Evolutionary conservation across 2,113 vertebrate genomes (phyloP).

Genomic region (Tor tambroides): DNA sequence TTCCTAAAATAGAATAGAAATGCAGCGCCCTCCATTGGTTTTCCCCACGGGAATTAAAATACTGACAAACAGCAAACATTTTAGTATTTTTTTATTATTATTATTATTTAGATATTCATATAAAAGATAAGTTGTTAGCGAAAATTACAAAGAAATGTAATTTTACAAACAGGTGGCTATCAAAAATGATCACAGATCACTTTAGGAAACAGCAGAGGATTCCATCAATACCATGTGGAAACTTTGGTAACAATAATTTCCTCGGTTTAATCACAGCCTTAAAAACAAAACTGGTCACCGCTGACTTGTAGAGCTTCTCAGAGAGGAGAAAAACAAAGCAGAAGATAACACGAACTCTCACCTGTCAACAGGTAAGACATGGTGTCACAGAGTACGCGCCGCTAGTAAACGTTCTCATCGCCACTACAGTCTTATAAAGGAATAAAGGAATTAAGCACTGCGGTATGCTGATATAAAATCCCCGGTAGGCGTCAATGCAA

Average conservation of each 20-base stretch:
- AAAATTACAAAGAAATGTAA: not conserved
- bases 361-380: not conserved
- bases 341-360: not conserved
- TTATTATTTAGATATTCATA: constrained; percentile 7
- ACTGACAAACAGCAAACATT: constrained; percentile 4
- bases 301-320: not conserved
- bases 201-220: not conserved
- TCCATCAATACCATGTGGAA: not conserved
- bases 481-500: not conserved
- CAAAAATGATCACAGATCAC: not conserved
- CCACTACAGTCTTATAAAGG: not conserved
- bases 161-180: not conserved
- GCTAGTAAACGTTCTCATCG: not conserved
- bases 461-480: not conserved
- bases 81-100: not conserved
- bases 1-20: constrained; percentile 29
- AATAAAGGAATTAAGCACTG: too few species aligned
- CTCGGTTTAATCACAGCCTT: not conserved
- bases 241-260: not conserved
- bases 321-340: not conserved
- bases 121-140: not conserved
- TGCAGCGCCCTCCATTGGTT: constrained; percentile 45
- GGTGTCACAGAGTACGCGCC: not conserved
- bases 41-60: not conserved
- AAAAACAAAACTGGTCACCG: not conserved